These are phyloP conservation scores for Merops nubicus DNA, from an alignment of 2,113 vertebrate species.

Conservation along the genomic window DNA sequence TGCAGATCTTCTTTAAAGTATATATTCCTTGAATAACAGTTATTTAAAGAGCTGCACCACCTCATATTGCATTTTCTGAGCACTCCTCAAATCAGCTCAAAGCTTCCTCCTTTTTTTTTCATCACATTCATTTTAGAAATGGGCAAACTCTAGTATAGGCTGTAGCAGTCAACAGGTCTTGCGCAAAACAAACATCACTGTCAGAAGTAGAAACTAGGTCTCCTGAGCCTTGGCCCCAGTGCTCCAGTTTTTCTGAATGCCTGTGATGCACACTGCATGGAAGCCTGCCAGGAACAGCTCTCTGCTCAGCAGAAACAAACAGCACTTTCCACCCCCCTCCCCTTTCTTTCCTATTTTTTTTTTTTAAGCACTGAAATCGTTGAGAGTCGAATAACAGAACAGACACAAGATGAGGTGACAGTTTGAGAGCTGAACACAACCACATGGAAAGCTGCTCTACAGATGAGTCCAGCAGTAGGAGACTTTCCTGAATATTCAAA, in stretches of 20 bases:
- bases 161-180: not conserved
- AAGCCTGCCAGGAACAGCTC: not conserved
- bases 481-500: not conserved
- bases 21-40: not conserved
- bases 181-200: not conserved
- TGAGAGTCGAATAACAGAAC: not conserved
- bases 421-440: not conserved
- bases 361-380: not conserved
- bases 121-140: not conserved
- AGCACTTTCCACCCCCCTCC: too few relatives aligned
- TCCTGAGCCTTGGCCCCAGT: not conserved
- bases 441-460: not conserved
- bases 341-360: not conserved
- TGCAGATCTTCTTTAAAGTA: not conserved
- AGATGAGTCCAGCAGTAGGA: not conserved
- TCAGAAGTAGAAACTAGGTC: not conserved
- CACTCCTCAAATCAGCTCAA: not conserved
- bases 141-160: not conserved
- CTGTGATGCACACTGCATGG: not conserved
- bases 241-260: not conserved
- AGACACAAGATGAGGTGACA: not conserved
- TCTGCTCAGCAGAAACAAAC: not conserved
- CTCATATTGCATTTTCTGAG: not conserved
- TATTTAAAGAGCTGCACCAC: not conserved
- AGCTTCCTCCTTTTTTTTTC: not conserved